Percentiles rank a stretch among this genome's conserved stretches.
Conservation (phyloP, 2,797 vertebrate species). For the Phrynocephalus vlangalii region DNA sequence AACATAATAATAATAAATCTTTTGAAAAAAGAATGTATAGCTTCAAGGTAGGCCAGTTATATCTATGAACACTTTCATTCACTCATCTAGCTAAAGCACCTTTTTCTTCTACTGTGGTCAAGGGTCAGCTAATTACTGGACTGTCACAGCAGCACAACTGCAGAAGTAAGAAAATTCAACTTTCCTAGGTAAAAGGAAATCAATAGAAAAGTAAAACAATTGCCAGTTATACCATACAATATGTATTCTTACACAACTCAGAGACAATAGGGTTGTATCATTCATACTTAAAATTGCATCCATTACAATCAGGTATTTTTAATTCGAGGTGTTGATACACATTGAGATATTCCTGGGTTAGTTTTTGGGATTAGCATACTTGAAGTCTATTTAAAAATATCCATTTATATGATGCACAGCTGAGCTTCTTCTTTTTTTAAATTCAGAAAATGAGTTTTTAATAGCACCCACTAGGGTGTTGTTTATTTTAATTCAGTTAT, state of each 20-base stretch:
- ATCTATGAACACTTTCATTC: background rate
- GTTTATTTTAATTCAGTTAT: too few relatives aligned
- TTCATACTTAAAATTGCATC: background rate
- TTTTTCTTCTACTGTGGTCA: background rate
- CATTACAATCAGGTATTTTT: background rate
- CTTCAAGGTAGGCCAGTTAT: background rate
- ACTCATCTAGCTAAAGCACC: background rate
- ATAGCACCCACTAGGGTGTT: too few relatives aligned
- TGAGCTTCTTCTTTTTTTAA: too few relatives aligned
- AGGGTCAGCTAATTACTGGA: background rate
- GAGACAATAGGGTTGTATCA: background rate
- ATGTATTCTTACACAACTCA: background rate
- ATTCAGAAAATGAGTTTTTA: too few relatives aligned
- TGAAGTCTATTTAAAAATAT: too few relatives aligned
- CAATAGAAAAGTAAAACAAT: background rate
- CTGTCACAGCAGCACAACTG: background rate
- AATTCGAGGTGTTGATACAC: too few relatives aligned
- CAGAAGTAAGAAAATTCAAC: background rate
- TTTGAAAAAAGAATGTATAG: background rate
- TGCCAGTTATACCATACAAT: background rate
- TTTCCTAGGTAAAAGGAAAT: background rate
- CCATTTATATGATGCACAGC: too few relatives aligned
- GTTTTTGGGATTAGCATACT: too few relatives aligned
- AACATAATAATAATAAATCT: too few relatives aligned
- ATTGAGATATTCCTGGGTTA: too few relatives aligned